These are phyloP conservation scores for Chironex yamaguchii DNA, from an alignment of 30 jellyfish, hydroid and myxozoan species.

Conservation along the genomic window DNA sequence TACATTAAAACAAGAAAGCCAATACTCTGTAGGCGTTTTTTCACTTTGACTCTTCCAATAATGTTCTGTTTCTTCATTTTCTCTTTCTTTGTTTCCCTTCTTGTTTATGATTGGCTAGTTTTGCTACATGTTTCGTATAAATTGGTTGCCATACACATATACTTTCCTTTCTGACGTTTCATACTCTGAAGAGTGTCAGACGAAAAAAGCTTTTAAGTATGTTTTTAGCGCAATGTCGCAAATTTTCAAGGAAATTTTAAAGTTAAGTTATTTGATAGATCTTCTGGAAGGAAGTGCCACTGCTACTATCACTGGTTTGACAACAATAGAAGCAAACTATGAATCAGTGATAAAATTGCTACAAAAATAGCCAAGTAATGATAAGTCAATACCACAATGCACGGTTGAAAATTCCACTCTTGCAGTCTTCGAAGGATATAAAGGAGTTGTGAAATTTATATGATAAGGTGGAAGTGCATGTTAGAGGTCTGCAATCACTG, in stretches of 20 bases:
- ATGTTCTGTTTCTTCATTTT: no score
- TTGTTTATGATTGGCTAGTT: no score
- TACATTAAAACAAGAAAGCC: no score
- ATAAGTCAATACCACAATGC: constrained; percentile 36
- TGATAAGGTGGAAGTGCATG: constrained; percentile 26
- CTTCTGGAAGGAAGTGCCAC: constrained; percentile 29
- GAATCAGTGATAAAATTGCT: neutral
- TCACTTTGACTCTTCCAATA: no score
- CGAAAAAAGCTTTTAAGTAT: no score
- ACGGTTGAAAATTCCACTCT: constrained; percentile 1
- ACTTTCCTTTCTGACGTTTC: no score
- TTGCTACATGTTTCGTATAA: no score
- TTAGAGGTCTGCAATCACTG: constrained; percentile 18
- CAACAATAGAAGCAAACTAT: constrained; percentile 34
- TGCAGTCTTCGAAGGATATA: neutral
- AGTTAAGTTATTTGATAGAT: constrained; percentile 24
- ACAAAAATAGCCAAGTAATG: constrained; percentile 1
- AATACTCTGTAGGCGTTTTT: no score
- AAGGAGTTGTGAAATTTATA: neutral
- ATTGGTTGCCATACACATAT: no score
- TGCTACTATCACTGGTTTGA: constrained; percentile 28
- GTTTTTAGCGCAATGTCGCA: no score
- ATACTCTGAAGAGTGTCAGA: no score
- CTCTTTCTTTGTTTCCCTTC: no score
- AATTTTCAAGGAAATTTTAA: neutral